Percentiles rank a stretch among this genome's conserved stretches.
Evolutionary conservation across 2,113 vertebrate species (phyloP).

Genomic region (Spermophilus dauricus): DNA sequence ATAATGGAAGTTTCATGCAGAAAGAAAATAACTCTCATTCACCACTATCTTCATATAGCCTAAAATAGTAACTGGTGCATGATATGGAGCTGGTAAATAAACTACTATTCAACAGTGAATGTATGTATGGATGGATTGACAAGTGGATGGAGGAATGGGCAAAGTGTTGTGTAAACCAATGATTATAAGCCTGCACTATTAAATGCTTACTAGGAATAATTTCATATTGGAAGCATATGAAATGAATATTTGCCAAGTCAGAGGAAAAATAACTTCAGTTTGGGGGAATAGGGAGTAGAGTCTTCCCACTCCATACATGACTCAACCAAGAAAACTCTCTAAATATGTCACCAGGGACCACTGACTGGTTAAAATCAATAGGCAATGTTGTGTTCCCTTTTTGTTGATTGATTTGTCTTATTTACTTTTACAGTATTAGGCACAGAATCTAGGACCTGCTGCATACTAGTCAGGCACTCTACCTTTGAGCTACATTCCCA

Average conservation of each 20-base stretch:
- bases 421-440: no score
- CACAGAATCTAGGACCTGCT: no score
- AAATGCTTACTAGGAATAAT: constrained; percentile 21
- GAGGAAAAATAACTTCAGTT: neutral
- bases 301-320: neutral
- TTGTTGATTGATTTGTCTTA: no score
- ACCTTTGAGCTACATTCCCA: neutral
- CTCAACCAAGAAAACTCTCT: neutral
- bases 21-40: neutral
- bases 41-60: neutral
- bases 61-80: neutral
- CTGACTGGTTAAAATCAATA: neutral
- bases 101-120: neutral
- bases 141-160: neutral
- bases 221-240: neutral
- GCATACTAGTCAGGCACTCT: neutral
- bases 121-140: neutral
- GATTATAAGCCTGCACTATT: neutral
- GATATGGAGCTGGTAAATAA: neutral
- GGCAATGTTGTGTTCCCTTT: neutral
- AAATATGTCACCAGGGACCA: neutral
- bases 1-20: neutral
- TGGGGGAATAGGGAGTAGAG: neutral
- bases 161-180: neutral
- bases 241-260: constrained; percentile 15